phyloP scores from a whole-genome alignment of 2,797 vertebrate species.

The Erithacus rubecula region DNA sequence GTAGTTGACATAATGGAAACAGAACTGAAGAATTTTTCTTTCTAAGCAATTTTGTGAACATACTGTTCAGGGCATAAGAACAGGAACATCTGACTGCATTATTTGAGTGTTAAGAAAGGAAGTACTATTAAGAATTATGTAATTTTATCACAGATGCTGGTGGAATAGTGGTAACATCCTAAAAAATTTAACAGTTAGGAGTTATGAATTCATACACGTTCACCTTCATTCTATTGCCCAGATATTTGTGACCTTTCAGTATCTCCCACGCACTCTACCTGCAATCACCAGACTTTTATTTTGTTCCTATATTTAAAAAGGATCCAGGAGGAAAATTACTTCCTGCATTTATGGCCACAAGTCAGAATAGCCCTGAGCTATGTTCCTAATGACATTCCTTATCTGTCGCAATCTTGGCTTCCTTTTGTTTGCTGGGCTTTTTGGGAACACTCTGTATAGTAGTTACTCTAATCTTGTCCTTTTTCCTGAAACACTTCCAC shows the following conservation, averaged over 20 bases:
- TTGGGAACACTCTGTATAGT: background rate
- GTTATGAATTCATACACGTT: background rate
- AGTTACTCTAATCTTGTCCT: background rate
- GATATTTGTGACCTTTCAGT: background rate
- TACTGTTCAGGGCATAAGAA: background rate
- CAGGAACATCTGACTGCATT: background rate
- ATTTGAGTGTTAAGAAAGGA: background rate
- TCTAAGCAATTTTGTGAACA: background rate
- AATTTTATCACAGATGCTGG: background rate
- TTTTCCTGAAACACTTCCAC: background rate
- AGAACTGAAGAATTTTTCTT: background rate
- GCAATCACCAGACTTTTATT: background rate
- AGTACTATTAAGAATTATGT: background rate
- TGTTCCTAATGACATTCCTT: background rate
- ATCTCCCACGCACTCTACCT: background rate
- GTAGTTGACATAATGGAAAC: background rate
- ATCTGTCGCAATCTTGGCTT: conserved; percentile 7
- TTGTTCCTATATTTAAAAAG: background rate
- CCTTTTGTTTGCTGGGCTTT: conserved; percentile 11
- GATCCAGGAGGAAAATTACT: background rate
- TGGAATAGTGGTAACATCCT: background rate
- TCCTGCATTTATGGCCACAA: background rate
- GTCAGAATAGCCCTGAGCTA: background rate
- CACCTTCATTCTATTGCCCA: background rate
- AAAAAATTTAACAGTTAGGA: background rate